phyloP scores from a whole-genome alignment of 2,113 vertebrate genomes.

The Oreochromis tanganicae region DNA sequence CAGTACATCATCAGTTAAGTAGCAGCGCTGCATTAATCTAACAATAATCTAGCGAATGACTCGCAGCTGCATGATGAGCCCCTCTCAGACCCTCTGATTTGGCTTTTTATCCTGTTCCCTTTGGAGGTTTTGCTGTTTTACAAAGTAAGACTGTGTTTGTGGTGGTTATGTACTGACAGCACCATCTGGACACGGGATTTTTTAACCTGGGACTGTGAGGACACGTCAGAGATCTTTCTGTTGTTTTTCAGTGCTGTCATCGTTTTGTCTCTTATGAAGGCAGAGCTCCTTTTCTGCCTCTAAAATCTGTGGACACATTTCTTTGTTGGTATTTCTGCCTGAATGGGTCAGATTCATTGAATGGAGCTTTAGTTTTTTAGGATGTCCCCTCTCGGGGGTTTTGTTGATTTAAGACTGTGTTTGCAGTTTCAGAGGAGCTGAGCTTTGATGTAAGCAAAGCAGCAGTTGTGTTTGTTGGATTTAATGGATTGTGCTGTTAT shows the following conservation, averaged over 20 bases:
- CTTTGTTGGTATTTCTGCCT: background rate
- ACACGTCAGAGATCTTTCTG: background rate
- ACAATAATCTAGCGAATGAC: background rate
- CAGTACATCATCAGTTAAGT: rapidly evolving
- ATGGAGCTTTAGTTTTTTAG: background rate
- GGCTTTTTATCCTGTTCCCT: background rate
- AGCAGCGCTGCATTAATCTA: background rate
- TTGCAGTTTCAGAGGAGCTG: background rate
- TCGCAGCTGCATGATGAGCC: background rate
- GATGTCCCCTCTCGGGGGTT: background rate
- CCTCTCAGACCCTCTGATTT: rapidly evolving
- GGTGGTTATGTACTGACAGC: background rate
- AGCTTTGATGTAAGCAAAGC: background rate
- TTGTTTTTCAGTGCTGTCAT: background rate
- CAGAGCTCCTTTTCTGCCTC: background rate
- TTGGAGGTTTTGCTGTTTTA: background rate
- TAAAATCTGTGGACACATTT: background rate
- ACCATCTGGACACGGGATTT: background rate
- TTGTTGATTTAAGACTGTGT: background rate
- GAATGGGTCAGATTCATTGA: background rate
- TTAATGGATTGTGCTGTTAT: background rate
- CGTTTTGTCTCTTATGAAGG: background rate
- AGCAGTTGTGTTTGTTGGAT: background rate
- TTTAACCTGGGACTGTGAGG: background rate
- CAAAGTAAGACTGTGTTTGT: background rate